Base-by-base conservation (phyloP, 2,888 invertebrate genomes). In the Scaptomyza parva region DNA sequence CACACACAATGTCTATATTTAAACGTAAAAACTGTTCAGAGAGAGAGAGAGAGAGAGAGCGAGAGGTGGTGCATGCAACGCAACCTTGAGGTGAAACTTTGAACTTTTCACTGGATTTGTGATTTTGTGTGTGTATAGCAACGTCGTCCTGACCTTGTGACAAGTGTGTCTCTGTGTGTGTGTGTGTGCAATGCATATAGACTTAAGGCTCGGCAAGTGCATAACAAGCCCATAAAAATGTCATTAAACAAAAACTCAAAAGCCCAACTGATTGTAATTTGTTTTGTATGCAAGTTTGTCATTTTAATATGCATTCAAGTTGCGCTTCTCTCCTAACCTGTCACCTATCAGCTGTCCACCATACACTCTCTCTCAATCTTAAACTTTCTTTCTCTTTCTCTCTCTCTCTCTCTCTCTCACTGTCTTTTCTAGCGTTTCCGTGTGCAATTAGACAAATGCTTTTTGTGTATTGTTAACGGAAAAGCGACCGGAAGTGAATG, bases 361-460 rank as follows among this genome's bases (percentile, higher is more conserved):
- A 12, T 12, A 7, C 37, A 28, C 12, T 4, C 40, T 14, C 33
- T 44, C 47, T 58, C 26, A 22, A 50, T 12, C 20, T 17, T 43
- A 9, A n/a, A 17, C 2, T 17, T 4, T 22, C 37, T 18, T 30
- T 7, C 17, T 8, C 3, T 39, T 5, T 2, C 18, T 6, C 14
- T 22, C 30, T 14, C 12, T 17, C 9, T n/a, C 18, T 33, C 63
- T 55, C 12, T 14, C 20, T n/a, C 44, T 35, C n/a, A 8, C 50
- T 43, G 43, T 44, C n/a, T n/a, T n/a, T n/a, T n/a, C n/a, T n/a
- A 44, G 9, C 22, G 47, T 69, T 80, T 80, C 79, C 79, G 79
- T 48, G 51, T 69, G 85, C 78, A 80, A 80, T 81, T 84, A 81
- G 64, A 60, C 48, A 80, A 84, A 75, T 69, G 72, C 69, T 81